Evolutionary conservation across 2,797 vertebrate genomes (phyloP).

Genomic region (Holocentrus rufus): DNA sequence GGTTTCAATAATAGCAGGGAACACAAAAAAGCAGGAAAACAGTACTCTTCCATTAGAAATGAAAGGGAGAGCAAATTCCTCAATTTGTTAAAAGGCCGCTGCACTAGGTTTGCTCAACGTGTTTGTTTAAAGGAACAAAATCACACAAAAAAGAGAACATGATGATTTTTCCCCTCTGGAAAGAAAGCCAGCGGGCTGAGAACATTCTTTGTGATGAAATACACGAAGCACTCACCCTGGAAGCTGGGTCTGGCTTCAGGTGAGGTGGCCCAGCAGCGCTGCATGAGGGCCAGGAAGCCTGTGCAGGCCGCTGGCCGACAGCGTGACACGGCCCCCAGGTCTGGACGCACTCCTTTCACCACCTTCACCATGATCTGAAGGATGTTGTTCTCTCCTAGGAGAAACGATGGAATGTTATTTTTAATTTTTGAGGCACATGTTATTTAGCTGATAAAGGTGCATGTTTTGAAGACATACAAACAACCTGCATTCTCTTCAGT

Average conservation of each 20-base stretch:
- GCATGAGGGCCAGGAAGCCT: slow-evolving; percentile 91
- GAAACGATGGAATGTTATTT: not conserved
- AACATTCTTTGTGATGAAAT: too few relatives aligned
- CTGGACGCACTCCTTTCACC: slow-evolving; percentile 93
- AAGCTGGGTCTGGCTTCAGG: slow-evolving; percentile 91
- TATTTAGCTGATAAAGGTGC: not conserved
- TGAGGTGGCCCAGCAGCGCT: slow-evolving; percentile 91
- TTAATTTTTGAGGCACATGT: too few relatives aligned
- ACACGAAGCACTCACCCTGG: slow-evolving; percentile 84
- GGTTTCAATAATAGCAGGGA: slow-evolving; percentile 24
- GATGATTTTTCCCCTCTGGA: not conserved
- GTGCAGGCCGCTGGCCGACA: slow-evolving; percentile 88
- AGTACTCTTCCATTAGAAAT: not conserved
- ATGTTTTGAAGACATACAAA: not conserved
- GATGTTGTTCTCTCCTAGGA: slow-evolving; percentile 94
- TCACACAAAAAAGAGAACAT: not conserved
- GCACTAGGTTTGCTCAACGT: not conserved
- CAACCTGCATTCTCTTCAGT: not conserved
- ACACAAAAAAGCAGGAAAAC: slow-evolving; percentile 7
- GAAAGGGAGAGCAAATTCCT: slow-evolving; percentile 2
- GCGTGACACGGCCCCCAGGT: slow-evolving; percentile 87
- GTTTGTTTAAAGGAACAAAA: not conserved
- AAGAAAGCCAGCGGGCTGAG: not conserved
- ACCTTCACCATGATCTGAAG: slow-evolving; percentile 99
- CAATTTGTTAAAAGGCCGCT: not conserved